These are phyloP conservation scores for Thomomys bottae DNA, from an alignment of 2,113 vertebrate species.

Conservation along the genomic window DNA sequence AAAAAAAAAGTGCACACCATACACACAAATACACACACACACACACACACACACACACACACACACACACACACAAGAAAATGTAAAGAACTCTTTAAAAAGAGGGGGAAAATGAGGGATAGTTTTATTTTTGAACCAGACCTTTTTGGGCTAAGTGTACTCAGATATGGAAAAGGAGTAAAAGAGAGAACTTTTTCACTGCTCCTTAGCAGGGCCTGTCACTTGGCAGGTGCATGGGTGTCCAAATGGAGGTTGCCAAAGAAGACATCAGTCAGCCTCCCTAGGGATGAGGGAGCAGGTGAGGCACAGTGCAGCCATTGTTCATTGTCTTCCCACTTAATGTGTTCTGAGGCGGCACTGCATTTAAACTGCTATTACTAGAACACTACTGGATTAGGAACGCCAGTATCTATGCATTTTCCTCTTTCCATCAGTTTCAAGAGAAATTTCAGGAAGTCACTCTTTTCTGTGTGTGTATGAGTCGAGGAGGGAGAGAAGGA, in stretches of 20 bases:
- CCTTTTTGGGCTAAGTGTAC: neutral
- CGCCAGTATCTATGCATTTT: neutral
- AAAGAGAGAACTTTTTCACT: neutral
- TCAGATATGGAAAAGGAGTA: neutral
- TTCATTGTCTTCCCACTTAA: neutral
- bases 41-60: no score
- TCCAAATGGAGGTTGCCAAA: neutral
- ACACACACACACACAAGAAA: no score
- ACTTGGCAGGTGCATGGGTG: neutral
- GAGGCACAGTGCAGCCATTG: neutral
- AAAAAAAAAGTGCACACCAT: no score
- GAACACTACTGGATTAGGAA: neutral
- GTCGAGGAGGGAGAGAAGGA: neutral
- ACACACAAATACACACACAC: no score
- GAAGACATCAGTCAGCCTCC: neutral
- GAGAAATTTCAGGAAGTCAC: conserved; percentile 2
- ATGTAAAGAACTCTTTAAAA: neutral
- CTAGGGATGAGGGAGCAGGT: neutral
- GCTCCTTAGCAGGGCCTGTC: neutral
- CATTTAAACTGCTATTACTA: neutral
- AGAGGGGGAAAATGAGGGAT: neutral
- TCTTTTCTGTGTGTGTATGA: neutral
- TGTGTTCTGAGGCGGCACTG: neutral
- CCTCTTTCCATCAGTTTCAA: neutral
- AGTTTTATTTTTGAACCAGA: neutral